Evolutionary conservation across 92 coral and sea anemone genomes (phyloP), one percentile per base, ranked within the genome.

Genomic region (Micromussa lordhowensis): DNA sequence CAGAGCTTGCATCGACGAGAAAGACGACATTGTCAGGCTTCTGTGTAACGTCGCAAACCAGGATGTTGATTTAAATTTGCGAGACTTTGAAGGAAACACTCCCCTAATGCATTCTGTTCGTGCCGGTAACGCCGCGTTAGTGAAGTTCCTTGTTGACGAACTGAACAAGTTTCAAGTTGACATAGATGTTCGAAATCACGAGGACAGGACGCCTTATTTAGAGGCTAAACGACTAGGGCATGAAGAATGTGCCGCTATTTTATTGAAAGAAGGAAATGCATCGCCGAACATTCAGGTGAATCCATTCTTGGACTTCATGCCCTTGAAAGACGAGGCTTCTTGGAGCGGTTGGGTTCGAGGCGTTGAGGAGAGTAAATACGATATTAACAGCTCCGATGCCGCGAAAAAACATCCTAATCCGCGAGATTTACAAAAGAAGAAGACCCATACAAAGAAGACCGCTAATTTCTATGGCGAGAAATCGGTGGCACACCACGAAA

Each of bases 171-270:
- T 94, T 82, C 88, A 95, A 63, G 92, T 97, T 26, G 91, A 92
- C 83, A 94, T 97, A 78, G 98, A 97, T 81, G 92, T 91, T 26
- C 78, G 99, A 48, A 97, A 97, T 77, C 58, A 81, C 71, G 98
- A 90, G 18, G 99, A 97, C 86, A 92, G 93, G 71, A 97, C 99
- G n/a, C 97, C 99, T 71, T 98, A 96, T 75, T 91, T 93, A n/a
- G 96, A 96, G 91, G 99, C 99, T 26, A 87, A 92, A 69, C 92
- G 83, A 29, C 57, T 88, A 38, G 98, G 99, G 32, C 80, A 53
- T 51, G 88, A 82, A 57, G 96, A 94, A 58, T 98, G 99, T 66
- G 98, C 98, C 28, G 24, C 82, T 38, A 76, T 98, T 76, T 83
- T 98, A 48, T 78, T 89, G 49, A 82, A 93, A 32, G 93, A 93